A percentile compares a stretch with the other conserved stretches of the same genome.
phyloP scores from a whole-genome alignment of 2,113 vertebrate species.

The rat (Rattus norvegicus) region DNA sequence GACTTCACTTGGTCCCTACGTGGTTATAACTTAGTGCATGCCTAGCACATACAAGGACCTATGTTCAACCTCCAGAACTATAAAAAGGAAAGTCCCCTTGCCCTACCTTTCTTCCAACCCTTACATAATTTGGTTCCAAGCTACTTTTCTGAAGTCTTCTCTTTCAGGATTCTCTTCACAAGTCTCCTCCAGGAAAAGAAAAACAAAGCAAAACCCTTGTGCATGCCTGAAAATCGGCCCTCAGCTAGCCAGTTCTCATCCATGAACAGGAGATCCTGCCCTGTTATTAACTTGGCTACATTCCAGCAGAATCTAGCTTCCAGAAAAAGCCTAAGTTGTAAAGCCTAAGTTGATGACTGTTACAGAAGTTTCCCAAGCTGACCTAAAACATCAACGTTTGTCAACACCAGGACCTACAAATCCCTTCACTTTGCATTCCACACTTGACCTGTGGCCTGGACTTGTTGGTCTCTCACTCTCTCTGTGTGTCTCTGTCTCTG shows the following conservation, averaged over 20 bases:
- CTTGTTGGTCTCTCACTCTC: neutral
- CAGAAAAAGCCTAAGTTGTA: neutral
- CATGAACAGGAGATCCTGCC: neutral
- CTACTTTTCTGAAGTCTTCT: neutral
- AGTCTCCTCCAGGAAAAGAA: neutral
- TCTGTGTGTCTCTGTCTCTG: too few species aligned
- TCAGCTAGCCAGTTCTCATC: conserved; percentile 10
- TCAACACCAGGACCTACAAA: neutral
- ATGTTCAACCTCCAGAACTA: neutral
- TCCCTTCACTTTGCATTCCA: neutral
- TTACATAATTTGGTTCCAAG: neutral
- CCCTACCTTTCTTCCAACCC: neutral
- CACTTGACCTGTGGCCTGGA: neutral
- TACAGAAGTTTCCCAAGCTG: neutral
- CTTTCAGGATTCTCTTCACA: neutral
- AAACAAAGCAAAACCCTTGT: neutral
- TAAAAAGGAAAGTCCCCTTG: neutral
- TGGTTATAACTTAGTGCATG: neutral
- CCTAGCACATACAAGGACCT: neutral
- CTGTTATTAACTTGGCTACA: neutral
- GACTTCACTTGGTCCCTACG: neutral
- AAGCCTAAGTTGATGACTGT: neutral
- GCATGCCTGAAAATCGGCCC: neutral
- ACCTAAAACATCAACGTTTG: neutral
- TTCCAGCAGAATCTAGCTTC: neutral